Percentiles rank a stretch among this genome's conserved stretches.
phyloP scores from a whole-genome alignment of 2,797 vertebrate species.

The Orestias chungarensis region DNA sequence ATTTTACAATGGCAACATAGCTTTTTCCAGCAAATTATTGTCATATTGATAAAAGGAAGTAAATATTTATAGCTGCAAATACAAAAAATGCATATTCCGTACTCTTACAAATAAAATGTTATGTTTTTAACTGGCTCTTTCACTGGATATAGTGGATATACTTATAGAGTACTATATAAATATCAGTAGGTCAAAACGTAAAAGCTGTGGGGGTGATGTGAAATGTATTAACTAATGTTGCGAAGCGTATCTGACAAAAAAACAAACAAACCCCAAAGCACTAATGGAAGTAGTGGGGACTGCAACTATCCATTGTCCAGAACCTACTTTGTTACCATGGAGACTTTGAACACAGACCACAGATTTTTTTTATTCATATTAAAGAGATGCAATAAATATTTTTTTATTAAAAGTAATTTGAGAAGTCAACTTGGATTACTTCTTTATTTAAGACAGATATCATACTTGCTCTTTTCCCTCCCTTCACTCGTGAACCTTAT shows the following conservation, averaged over 20 bases:
- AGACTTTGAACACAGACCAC: not conserved
- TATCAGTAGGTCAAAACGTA: not conserved
- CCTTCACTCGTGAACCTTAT: not conserved
- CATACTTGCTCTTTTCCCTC: not conserved
- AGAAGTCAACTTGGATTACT: not conserved
- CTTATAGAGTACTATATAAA: not conserved
- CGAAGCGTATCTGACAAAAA: not conserved
- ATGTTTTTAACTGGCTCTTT: not conserved
- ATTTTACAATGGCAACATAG: not conserved
- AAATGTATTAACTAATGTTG: not conserved
- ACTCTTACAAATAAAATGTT: not conserved
- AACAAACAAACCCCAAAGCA: not conserved
- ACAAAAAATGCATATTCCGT: not conserved
- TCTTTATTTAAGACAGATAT: not conserved
- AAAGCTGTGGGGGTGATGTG: not conserved
- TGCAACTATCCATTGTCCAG: not conserved
- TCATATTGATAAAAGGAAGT: not conserved
- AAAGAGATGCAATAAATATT: too few species aligned
- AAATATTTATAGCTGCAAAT: not conserved
- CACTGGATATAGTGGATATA: not conserved
- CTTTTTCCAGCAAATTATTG: not conserved
- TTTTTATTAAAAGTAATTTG: not conserved
- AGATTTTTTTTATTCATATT: too few species aligned
- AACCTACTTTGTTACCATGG: not conserved
- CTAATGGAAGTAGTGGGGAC: not conserved